Percentiles rank a stretch among this genome's conserved stretches.
Evolutionary conservation across 2,888 invertebrate species (phyloP).

Genomic region (Dasypogon diadema): DNA sequence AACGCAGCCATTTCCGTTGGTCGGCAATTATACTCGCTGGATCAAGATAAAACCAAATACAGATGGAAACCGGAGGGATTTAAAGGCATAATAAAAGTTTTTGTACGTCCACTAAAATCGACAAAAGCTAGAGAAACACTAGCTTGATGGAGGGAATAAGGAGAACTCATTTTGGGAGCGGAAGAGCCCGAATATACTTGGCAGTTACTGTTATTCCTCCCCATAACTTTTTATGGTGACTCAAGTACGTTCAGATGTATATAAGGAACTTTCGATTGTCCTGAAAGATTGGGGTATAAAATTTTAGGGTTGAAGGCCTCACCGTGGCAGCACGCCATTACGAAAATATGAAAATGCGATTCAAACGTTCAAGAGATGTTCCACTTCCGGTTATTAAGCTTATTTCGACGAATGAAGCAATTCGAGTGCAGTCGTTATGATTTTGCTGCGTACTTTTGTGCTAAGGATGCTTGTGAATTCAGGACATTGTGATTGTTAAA

Average conservation of each 20-base stretch:
- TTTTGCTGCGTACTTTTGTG: background rate
- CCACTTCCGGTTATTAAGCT: slow-evolving; percentile 32
- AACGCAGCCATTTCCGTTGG: slow-evolving; percentile 1
- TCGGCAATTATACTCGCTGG: slow-evolving; percentile 6
- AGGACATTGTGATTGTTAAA: too few relatives aligned
- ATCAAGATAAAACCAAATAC: background rate
- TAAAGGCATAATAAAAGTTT: slow-evolving; percentile 22
- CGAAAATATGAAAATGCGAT: slow-evolving; percentile 31
- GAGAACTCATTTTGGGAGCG: background rate
- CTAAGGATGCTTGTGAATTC: background rate
- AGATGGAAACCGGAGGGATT: background rate
- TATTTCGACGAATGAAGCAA: slow-evolving; percentile 15
- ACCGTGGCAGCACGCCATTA: slow-evolving; percentile 7
- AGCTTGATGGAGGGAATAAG: background rate
- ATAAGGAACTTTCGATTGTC: slow-evolving; percentile 39
- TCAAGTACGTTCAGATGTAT: slow-evolving; percentile 3
- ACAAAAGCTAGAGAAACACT: background rate
- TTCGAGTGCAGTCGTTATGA: slow-evolving; percentile 21
- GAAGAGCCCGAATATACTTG: background rate
- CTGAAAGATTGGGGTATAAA: slow-evolving; percentile 41
- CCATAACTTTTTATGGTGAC: slow-evolving; percentile 31
- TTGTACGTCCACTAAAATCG: background rate
- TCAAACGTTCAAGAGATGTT: background rate
- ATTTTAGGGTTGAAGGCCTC: slow-evolving; percentile 19
- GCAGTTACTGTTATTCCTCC: slow-evolving; percentile 32